Percentiles rank a stretch among this genome's conserved stretches.
Conservation (phyloP, 2,888 invertebrate genomes). For the Thymelicus lineola region DNA sequence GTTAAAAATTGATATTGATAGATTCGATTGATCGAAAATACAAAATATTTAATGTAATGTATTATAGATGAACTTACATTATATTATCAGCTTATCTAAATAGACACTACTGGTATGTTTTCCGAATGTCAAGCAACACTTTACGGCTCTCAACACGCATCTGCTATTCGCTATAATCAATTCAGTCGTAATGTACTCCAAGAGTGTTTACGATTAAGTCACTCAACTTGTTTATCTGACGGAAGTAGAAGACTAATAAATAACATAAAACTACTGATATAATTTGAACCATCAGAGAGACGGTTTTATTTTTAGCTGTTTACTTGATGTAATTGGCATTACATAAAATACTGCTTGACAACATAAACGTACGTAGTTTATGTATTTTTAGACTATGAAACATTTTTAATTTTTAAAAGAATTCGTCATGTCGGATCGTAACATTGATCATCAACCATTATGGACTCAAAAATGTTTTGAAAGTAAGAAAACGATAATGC, state of each 20-base stretch:
- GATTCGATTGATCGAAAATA: too few species aligned
- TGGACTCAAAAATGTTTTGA: too few species aligned
- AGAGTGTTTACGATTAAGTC: slow-evolving; percentile 54
- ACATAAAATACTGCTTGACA: too few species aligned
- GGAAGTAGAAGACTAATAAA: slow-evolving; percentile 48
- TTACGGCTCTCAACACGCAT: slow-evolving; percentile 16
- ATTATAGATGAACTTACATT: too few species aligned
- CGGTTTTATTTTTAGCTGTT: slow-evolving; percentile 10
- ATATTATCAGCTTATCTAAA: too few species aligned
- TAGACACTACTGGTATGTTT: neutral
- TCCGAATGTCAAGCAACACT: neutral
- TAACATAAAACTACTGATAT: slow-evolving; percentile 42
- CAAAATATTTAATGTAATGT: too few species aligned
- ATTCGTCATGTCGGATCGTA: too few species aligned
- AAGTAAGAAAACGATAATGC: too few species aligned
- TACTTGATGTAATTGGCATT: neutral
- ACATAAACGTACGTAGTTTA: too few species aligned
- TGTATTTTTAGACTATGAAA: too few species aligned
- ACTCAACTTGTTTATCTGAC: slow-evolving; percentile 54
- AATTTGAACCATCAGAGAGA: slow-evolving; percentile 38
- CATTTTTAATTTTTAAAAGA: too few species aligned
- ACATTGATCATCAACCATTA: too few species aligned
- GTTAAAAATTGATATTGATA: neutral
- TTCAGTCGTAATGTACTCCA: slow-evolving; percentile 45
- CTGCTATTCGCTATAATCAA: slow-evolving; percentile 23